Conservation (phyloP, 2,797 vertebrate genomes). For the Mycteria americana region DNA sequence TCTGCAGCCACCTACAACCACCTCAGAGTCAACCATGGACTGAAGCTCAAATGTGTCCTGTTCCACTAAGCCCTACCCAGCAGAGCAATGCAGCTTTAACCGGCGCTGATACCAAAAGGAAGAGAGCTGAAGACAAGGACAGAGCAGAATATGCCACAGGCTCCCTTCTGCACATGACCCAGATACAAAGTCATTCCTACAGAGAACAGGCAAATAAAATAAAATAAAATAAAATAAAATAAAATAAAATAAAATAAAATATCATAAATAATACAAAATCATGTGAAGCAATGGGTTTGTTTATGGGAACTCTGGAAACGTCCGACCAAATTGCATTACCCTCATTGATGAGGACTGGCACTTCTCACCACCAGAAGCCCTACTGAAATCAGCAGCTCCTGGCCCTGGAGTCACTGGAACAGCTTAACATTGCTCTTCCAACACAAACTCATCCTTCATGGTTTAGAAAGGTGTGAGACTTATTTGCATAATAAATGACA, state of each 20-base stretch:
- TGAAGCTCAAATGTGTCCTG: accelerated
- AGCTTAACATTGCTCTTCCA: not conserved
- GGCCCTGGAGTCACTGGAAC: not conserved
- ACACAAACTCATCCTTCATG: not conserved
- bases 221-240: not conserved
- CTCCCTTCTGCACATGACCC: not conserved
- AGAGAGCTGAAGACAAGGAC: not conserved
- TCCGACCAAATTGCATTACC: not conserved
- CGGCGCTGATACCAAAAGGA: not conserved
- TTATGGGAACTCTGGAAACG: not conserved
- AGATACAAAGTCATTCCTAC: not conserved
- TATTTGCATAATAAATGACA: slow-evolving; percentile 62
- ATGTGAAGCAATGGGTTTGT: not conserved
- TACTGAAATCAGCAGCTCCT: not conserved
- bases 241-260: not conserved
- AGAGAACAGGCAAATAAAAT: not conserved
- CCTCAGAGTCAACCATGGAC: not conserved
- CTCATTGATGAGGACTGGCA: accelerated
- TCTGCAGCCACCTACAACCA: not conserved
- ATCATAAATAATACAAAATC: not conserved
- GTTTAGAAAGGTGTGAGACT: not conserved
- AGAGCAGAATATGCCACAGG: not conserved
- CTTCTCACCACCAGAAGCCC: not conserved
- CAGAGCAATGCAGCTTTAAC: not conserved
- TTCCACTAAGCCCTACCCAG: not conserved